phyloP scores from a whole-genome alignment of 2,888 invertebrate genomes.

The Alloplasta piceator region DNA sequence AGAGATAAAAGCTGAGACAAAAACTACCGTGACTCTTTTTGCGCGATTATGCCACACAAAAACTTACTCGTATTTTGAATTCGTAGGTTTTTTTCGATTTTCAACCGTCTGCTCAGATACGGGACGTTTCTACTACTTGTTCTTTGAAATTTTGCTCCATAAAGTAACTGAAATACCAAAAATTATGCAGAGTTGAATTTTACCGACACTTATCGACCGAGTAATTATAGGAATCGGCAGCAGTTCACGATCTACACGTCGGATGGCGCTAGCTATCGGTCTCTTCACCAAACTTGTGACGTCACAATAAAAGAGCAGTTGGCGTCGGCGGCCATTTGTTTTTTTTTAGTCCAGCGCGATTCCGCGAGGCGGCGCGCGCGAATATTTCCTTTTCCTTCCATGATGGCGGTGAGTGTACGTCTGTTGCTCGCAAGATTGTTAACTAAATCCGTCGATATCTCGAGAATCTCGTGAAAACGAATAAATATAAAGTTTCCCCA shows the following conservation, averaged over 20 bases:
- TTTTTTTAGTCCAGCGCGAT: constrained; percentile 28
- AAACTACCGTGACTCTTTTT: too few species aligned
- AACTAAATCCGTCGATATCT: constrained; percentile 73
- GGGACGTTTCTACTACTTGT: constrained; percentile 42
- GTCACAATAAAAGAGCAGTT: not conserved
- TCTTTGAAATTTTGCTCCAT: not conserved
- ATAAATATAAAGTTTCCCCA: constrained; percentile 1
- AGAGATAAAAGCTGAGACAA: too few species aligned
- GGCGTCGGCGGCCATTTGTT: constrained; percentile 40
- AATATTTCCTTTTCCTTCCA: constrained; percentile 65
- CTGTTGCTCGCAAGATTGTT: constrained; percentile 59
- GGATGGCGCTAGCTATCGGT: constrained; percentile 19
- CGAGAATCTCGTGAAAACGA: constrained; percentile 65
- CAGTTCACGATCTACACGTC: not conserved
- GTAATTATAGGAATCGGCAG: constrained; percentile 1
- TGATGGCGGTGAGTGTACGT: constrained; percentile 77
- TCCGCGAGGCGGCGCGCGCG: constrained; percentile 65
- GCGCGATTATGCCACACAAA: too few species aligned
- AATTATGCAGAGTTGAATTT: not conserved
- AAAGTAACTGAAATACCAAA: not conserved
- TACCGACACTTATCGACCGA: constrained; percentile 27
- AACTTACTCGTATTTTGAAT: too few species aligned
- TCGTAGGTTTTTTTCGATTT: not conserved
- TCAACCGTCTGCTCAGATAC: constrained; percentile 39
- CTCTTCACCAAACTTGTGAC: constrained; percentile 28